Base-by-base conservation (phyloP, 2,797 vertebrate genomes). In the Sciurus vulgaris region DNA sequence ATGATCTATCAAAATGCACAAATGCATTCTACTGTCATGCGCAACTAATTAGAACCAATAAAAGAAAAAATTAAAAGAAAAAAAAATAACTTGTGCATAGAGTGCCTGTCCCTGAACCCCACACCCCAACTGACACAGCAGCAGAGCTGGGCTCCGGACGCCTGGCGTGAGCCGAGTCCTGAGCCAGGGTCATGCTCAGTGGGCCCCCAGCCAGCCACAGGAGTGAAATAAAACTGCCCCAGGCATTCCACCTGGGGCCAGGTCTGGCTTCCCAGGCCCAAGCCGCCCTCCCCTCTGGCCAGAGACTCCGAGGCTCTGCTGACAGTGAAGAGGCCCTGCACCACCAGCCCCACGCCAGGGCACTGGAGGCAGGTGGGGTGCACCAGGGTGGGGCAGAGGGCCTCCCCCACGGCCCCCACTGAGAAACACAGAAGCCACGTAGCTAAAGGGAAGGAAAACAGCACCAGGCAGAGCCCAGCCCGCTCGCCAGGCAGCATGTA, bases 101-200 rank as follows among this genome's bases (percentile, higher is more conserved):
- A 33, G 12, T 1, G 0, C 5, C 3, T 83, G 30, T 28, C 24
- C 7, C 15, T 3, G 10, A 63, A 3, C 7, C 18, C 30, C 7
- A 1, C 18, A 30, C 12, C 35, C 13, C 2, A 24, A 24, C 6
- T 2, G 30, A 24, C 22, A 7, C 0, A 1, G 14, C 8, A 8
- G 54, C 3, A 1, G 41, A 14, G 33, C 7, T 26, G 51, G 51
- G 1, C 5, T 15, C 7, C 0, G n/a, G 17, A 41, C 9, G 6
- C 26, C 15, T 41, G 33, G 59, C 12, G 18, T 0, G 35, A 61
- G 13, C 28, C 41, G 26, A 38, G 38, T 14, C 22, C 54, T 33
- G 5, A 5, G 51, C 7, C 2, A 3, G 20, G 11, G 20, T 14
- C 44, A 11, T 47, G 14, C 41, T 7, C 41, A 11, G n/a, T 2